Evolutionary conservation across 2,888 invertebrate species (phyloP).

Genomic region (Branchipolynoe longqiensis): DNA sequence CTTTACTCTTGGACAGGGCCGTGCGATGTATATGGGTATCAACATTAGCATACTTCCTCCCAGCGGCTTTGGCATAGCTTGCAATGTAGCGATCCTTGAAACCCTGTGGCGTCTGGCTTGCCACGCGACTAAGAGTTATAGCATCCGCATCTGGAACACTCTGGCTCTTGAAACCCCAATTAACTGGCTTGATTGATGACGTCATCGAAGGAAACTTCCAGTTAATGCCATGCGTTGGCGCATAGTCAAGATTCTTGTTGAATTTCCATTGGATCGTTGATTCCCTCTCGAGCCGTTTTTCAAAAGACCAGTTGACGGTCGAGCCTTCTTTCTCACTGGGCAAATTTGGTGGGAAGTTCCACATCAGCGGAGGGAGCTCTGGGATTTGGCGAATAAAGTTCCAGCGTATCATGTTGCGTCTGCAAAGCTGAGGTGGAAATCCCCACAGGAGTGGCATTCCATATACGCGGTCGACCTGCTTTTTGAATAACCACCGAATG

Average conservation of each 20-base stretch:
- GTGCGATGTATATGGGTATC: neutral
- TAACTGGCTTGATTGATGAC: slow-evolving; percentile 26
- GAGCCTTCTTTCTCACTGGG: slow-evolving; percentile 12
- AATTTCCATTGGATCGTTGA: slow-evolving; percentile 32
- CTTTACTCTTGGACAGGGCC: neutral
- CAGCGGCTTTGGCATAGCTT: slow-evolving; percentile 5
- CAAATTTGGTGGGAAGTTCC: slow-evolving; percentile 20
- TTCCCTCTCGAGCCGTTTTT: neutral
- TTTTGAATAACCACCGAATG: slow-evolving; percentile 36
- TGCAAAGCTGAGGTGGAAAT: slow-evolving; percentile 30
- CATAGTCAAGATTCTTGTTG: slow-evolving; percentile 12
- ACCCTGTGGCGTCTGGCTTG: neutral
- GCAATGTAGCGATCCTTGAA: slow-evolving; percentile 29
- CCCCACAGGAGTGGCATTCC: slow-evolving; percentile 42
- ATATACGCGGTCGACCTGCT: slow-evolving; percentile 45
- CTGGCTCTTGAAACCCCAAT: slow-evolving; percentile 25
- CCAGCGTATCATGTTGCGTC: slow-evolving; percentile 18
- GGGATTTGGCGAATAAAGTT: slow-evolving; percentile 13
- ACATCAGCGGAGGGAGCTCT: neutral
- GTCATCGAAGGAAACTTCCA: slow-evolving; percentile 43
- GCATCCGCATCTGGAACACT: slow-evolving; percentile 23
- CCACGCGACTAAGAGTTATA: neutral
- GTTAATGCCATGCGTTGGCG: neutral
- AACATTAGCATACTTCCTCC: slow-evolving; percentile 19
- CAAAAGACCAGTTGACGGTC: slow-evolving; percentile 40